Evolutionary conservation across 1,140 invertebrate genomes (phyloP).

Genomic region (Cydia splendana): DNA sequence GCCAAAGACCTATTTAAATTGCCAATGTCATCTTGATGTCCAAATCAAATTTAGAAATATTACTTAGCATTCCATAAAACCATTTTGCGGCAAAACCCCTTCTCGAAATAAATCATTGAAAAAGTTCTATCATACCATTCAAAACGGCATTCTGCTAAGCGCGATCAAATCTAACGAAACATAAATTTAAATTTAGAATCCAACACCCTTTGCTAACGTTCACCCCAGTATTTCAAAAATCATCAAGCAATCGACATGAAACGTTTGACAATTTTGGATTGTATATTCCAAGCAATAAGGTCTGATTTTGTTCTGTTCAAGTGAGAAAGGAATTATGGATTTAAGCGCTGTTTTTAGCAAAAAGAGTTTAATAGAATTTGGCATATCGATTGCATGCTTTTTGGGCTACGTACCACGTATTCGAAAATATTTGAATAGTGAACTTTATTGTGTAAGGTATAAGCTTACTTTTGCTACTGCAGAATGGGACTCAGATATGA

Average conservation of each 20-base stretch:
- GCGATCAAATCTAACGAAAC: constrained; percentile 75
- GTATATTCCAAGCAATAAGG: not conserved
- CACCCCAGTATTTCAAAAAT: constrained; percentile 61
- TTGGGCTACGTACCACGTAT: not conserved
- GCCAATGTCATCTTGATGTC: too few species aligned
- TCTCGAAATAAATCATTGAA: constrained; percentile 67
- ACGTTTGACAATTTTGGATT: not conserved
- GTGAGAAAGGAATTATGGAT: constrained; percentile 11
- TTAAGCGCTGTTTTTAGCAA: constrained; percentile 50
- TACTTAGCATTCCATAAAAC: not conserved
- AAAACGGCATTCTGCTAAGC: constrained; percentile 63
- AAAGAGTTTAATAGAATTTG: constrained; percentile 69
- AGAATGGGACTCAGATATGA: not conserved
- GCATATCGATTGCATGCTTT: constrained; percentile 42
- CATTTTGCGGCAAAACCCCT: constrained; percentile 42
- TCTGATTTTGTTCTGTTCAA: not conserved
- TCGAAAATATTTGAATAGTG: not conserved
- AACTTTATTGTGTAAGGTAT: not conserved
- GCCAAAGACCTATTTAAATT: too few species aligned
- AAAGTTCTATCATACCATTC: constrained; percentile 58
- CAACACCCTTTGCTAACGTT: constrained; percentile 60
- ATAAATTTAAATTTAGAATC: constrained; percentile 77
- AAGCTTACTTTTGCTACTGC: not conserved
- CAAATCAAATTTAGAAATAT: constrained; percentile 35
- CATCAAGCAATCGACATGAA: constrained; percentile 38